These are phyloP conservation scores for Agrochola macilenta DNA, from an alignment of 2,888 invertebrate genomes.

Conservation along the genomic window DNA sequence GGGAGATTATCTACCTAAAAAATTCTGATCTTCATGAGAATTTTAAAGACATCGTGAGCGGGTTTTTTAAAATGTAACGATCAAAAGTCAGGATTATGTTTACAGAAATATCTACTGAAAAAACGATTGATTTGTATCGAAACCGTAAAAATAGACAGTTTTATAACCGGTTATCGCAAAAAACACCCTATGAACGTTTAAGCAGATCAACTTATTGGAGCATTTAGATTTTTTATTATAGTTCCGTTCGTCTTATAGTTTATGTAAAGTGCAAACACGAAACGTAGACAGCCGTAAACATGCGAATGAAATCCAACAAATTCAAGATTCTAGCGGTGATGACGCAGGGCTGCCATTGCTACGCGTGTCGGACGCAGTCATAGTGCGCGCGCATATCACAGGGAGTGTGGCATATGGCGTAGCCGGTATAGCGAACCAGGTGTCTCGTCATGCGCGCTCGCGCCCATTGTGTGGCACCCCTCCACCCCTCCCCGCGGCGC, in stretches of 20 bases:
- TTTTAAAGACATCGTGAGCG: neutral
- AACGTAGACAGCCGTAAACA: conserved; percentile 40
- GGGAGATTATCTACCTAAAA: neutral
- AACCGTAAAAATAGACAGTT: conserved; percentile 43
- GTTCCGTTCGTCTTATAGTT: conserved; percentile 24
- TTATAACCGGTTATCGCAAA: conserved; percentile 38
- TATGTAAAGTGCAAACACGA: conserved; percentile 38
- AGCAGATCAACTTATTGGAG: conserved; percentile 32
- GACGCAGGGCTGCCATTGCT: conserved; percentile 48
- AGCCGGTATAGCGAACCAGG: conserved; percentile 88
- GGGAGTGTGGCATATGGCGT: conserved; percentile 85
- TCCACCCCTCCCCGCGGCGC: conserved; percentile 68
- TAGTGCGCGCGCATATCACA: conserved; percentile 66
- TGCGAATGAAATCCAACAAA: conserved; percentile 34
- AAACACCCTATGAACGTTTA: conserved; percentile 43
- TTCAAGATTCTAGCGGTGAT: conserved; percentile 37
- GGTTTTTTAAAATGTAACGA: neutral
- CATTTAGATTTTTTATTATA: conserved; percentile 37
- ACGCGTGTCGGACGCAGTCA: conserved; percentile 47
- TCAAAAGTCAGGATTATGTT: neutral
- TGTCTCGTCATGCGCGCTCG: conserved; percentile 89
- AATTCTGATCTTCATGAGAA: conserved; percentile 9
- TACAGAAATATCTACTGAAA: conserved; percentile 15
- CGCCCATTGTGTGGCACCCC: conserved; percentile 84
- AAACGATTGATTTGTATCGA: conserved; percentile 17